Evolutionary conservation across 2,888 invertebrate genomes (phyloP).

Genomic region (Julus scanicus): DNA sequence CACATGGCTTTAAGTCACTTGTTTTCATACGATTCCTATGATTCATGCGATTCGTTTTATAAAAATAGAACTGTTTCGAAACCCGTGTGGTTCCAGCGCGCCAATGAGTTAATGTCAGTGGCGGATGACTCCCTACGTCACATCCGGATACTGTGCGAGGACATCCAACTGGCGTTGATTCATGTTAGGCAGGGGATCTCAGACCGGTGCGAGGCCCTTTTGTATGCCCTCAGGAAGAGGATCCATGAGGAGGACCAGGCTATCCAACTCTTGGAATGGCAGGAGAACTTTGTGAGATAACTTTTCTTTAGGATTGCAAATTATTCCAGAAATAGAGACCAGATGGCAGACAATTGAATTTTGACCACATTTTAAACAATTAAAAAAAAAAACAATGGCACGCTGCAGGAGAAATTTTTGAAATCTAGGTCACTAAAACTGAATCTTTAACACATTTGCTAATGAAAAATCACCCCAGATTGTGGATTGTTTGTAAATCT

Average conservation of each 20-base stretch:
- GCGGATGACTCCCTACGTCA: constrained; percentile 26
- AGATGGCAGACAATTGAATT: neutral
- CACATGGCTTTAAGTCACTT: neutral
- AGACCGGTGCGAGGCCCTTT: constrained; percentile 4
- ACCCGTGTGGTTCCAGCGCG: constrained; percentile 11
- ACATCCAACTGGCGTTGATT: neutral
- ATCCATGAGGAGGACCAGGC: constrained; percentile 36
- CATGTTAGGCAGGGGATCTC: neutral
- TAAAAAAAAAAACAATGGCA: too few species aligned
- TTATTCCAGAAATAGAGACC: neutral
- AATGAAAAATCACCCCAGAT: too few species aligned
- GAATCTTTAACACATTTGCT: too few species aligned
- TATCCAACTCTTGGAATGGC: constrained; percentile 41
- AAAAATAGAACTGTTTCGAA: constrained; percentile 49
- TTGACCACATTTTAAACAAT: neutral
- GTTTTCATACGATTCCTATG: too few species aligned
- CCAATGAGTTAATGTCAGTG: neutral
- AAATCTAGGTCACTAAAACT: too few species aligned
- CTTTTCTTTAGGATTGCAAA: neutral
- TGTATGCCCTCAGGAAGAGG: constrained; percentile 42
- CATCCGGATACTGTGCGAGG: neutral
- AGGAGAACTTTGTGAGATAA: constrained; percentile 24
- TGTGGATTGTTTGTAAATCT: neutral
- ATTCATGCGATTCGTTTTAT: too few species aligned
- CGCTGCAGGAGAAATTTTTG: too few species aligned